A percentile compares a stretch with the other conserved stretches of the same genome.
These are phyloP conservation scores for Ptilorrhoa leucosticta DNA, from an alignment of 2,113 vertebrate species.

Conservation along the genomic window DNA sequence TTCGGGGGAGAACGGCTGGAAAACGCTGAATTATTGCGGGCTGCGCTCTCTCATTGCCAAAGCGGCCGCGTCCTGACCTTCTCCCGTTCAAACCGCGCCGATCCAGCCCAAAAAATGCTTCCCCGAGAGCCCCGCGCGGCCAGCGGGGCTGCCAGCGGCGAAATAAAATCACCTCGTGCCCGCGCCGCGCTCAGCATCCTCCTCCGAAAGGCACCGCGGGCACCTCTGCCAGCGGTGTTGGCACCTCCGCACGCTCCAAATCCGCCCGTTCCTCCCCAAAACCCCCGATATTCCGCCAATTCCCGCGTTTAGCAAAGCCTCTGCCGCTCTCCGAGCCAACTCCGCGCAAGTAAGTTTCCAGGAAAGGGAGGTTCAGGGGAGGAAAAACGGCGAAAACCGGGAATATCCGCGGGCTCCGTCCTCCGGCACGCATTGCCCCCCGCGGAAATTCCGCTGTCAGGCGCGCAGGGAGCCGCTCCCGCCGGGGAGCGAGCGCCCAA, in stretches of 20 bases:
- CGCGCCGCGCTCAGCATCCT: background rate
- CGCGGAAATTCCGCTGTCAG: background rate
- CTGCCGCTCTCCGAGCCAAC: background rate
- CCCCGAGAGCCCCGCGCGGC: background rate
- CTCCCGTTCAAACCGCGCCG: background rate
- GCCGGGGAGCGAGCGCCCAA: background rate
- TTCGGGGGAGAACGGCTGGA: background rate
- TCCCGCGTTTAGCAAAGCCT: background rate
- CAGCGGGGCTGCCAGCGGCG: too few species aligned
- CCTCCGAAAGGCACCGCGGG: background rate
- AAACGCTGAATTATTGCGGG: conserved; percentile 10
- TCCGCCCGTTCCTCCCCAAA: background rate
- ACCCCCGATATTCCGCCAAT: background rate
- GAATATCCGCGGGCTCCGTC: background rate
- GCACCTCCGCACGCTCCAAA: background rate
- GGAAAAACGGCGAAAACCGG: background rate
- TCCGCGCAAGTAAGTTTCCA: conserved; percentile 9
- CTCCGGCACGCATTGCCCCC: fast-evolving
- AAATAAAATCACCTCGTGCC: fast-evolving
- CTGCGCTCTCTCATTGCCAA: conserved; percentile 32
- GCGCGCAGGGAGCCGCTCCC: too few species aligned
- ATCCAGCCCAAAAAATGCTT: background rate
- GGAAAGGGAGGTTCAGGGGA: background rate
- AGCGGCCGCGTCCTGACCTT: conserved; percentile 20
- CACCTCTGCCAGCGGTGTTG: background rate